Base-by-base conservation (phyloP, 37 sponge, comb jelly and placozoan species). In the Theonella swinhoei region DNA sequence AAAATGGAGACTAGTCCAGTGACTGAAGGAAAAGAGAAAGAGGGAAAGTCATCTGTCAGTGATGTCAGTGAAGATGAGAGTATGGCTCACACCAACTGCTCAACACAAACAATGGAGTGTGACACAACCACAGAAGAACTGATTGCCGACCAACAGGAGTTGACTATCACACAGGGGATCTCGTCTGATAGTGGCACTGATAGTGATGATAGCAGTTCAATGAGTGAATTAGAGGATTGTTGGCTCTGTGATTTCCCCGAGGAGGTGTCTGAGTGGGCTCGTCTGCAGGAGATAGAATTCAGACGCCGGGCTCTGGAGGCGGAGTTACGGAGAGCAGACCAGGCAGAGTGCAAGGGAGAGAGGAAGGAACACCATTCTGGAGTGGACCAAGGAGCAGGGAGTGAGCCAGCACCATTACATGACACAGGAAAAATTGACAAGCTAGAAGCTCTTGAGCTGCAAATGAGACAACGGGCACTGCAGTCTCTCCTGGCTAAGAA, bases 221-320 rank as follows among this genome's bases (percentile, higher is more conserved):
- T 1, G 30, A 7, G 34, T 1, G 69, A 28, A 2, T 7, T 33
- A 1, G 69, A 30, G 33, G 69, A 68, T 20, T 68, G 34, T 33
- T 68, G 69, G 68, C 33, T 38, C 8, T n/a, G 36, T 33, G 33
- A 66, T 36, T 31, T 35, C 0, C 62, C 63, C 24, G 73, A 72
- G 30, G 64, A 7, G 54, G 54, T 47, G 30, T 39, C 54, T 3
- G 81, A 80, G 22, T 31, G 33, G 0, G 62, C 47, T 9, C 61
- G 62, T 36, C 68, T 80, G 1, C 39, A 80, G 0, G 90, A 89
- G 79, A 72, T 84, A 68, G 68, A 79, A 25, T 11, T 89, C 23
- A 43, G 90, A 35, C 35, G 40, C 20, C 32, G 85, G 74, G 85
- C 85, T 34, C 70, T 89, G 0, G 76, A 89, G 64, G 54, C 85